Percentiles rank a stretch among this genome's conserved stretches.
These are phyloP conservation scores for Cepaea nemoralis DNA, from an alignment of 1,140 invertebrate genomes.

Conservation along the genomic window DNA sequence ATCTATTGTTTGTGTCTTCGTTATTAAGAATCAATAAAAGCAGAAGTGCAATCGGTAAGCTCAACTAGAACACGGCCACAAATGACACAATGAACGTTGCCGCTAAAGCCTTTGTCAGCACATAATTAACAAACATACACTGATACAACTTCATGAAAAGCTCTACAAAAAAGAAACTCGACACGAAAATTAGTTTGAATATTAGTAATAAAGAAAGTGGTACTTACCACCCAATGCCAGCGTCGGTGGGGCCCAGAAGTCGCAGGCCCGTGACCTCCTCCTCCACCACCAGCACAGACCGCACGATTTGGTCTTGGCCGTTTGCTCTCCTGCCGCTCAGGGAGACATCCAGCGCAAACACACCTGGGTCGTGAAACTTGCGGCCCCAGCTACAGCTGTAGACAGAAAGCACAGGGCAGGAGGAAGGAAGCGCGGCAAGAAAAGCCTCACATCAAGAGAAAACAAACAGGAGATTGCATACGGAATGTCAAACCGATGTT, in stretches of 20 bases:
- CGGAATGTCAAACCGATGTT: slow-evolving; percentile 11
- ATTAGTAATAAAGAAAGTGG: no score
- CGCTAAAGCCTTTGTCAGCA: no score
- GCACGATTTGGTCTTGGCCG: slow-evolving; percentile 8
- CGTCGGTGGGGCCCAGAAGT: slow-evolving; percentile 41
- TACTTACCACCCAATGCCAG: slow-evolving; percentile 45
- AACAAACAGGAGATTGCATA: slow-evolving; percentile 14
- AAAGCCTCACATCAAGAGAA: slow-evolving; percentile 34
- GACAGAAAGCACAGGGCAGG: neutral
- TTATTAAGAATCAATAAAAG: no score
- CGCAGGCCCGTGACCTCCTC: slow-evolving; percentile 46
- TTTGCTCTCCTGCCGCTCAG: slow-evolving; percentile 17
- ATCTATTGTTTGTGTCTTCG: no score
- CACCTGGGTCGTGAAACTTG: slow-evolving; percentile 17
- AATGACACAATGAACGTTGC: no score
- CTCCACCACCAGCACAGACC: slow-evolving; percentile 41
- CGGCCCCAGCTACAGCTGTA: slow-evolving; percentile 38
- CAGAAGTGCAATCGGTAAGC: no score
- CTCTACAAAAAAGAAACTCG: no score
- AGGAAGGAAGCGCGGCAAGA: slow-evolving; percentile 21
- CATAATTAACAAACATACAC: no score
- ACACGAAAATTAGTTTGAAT: no score
- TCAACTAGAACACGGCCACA: no score
- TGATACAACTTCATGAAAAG: no score
- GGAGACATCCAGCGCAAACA: slow-evolving; percentile 36